Conservation (phyloP, 2,888 invertebrate genomes). For the Ochropleura plecta region DNA sequence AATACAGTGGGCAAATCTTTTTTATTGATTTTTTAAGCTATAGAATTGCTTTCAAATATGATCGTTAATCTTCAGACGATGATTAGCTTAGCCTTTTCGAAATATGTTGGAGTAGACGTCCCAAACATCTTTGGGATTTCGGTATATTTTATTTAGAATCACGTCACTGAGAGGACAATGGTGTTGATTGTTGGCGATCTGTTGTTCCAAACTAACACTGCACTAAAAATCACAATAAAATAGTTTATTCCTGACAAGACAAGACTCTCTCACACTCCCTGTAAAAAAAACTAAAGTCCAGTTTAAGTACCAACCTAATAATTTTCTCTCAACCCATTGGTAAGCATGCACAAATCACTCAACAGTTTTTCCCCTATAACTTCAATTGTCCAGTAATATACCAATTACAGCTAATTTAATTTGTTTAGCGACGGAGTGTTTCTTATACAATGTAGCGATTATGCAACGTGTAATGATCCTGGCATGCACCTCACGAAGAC, state of each 20-base stretch:
- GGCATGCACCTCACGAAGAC: conserved; percentile 40
- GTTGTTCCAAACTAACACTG: no score
- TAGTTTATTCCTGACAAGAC: no score
- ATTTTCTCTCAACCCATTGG: background rate
- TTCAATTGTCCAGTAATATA: conserved; percentile 29
- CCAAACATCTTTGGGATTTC: no score
- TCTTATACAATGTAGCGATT: conserved; percentile 12
- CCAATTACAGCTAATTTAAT: conserved; percentile 37
- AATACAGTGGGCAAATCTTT: background rate
- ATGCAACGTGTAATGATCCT: conserved; percentile 32
- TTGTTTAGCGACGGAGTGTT: conserved; percentile 25
- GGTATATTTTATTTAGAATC: no score
- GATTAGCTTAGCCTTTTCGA: no score
- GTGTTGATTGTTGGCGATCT: no score
- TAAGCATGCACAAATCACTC: conserved; percentile 9
- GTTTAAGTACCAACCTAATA: background rate
- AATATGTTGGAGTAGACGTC: no score
- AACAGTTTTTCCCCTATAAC: conserved; percentile 21
- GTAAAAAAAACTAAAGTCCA: no score
- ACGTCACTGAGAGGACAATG: no score
- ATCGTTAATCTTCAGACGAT: no score
- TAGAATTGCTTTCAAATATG: background rate
- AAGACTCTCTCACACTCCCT: no score
- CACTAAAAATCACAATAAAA: no score
- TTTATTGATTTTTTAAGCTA: background rate